Evolutionary conservation across 2,797 vertebrate species (phyloP).

Genomic region (Pangasius djambal): DNA sequence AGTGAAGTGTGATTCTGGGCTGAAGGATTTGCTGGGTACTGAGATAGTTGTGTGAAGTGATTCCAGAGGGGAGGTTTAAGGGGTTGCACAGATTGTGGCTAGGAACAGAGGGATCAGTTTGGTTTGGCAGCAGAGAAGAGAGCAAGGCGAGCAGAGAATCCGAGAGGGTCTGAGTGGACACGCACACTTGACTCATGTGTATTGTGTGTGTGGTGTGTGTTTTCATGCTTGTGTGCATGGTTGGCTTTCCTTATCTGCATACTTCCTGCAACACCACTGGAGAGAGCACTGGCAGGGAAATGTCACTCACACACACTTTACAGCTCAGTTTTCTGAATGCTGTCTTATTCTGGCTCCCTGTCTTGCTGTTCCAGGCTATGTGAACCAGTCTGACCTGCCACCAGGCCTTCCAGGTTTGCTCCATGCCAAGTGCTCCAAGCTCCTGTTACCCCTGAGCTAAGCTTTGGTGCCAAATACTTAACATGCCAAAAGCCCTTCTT

Average conservation of each 20-base stretch:
- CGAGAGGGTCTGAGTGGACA: constrained; percentile 55
- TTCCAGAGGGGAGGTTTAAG: constrained; percentile 46
- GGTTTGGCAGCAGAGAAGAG: constrained; percentile 36
- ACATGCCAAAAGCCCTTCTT: constrained; percentile 29
- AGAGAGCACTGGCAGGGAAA: constrained; percentile 41
- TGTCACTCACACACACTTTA: constrained; percentile 40
- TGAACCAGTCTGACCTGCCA: constrained; percentile 45
- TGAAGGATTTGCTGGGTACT: constrained; percentile 47
- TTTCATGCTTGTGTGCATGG: constrained; percentile 43
- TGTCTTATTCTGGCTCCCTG: constrained; percentile 16
- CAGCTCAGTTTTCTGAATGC: constrained; percentile 29
- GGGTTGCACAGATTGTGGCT: constrained; percentile 42
- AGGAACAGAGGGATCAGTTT: constrained; percentile 37
- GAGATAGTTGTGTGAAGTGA: constrained; percentile 28
- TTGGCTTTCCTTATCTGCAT: constrained; percentile 50
- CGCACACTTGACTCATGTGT: constrained; percentile 25
- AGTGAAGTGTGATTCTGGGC: constrained; percentile 31
- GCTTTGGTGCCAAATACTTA: constrained; percentile 24
- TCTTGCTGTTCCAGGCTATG: constrained; percentile 20
- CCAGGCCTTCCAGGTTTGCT: constrained; percentile 40
- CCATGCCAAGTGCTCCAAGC: constrained; percentile 28
- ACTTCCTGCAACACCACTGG: constrained; percentile 42
- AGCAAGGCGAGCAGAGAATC: constrained; percentile 10
- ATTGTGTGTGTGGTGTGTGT: constrained; percentile 44
- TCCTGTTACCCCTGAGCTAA: constrained; percentile 7